Conservation (phyloP, 1,140 invertebrate species). For the Diplogasteroides magnus region DNA sequence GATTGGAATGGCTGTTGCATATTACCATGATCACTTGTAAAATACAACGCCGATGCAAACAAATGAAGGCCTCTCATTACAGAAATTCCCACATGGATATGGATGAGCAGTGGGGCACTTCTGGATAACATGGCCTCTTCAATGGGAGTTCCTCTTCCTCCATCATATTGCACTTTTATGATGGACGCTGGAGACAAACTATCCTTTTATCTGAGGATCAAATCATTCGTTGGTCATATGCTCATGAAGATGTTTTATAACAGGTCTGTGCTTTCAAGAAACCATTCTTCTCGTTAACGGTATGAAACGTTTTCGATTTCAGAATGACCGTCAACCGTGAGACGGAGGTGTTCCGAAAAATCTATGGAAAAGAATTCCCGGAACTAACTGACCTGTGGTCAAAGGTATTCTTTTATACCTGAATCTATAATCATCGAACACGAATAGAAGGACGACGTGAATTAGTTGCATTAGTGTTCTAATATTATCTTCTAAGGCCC, state of each 20-base stretch:
- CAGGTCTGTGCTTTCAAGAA: too few relatives aligned
- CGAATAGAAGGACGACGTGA: too few relatives aligned
- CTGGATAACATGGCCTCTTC: slow-evolving; percentile 9
- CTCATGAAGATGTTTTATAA: slow-evolving; percentile 5
- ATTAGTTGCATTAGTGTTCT: background rate
- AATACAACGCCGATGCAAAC: background rate
- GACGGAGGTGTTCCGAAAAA: slow-evolving; percentile 17
- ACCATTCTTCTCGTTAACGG: too few relatives aligned
- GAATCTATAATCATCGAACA: background rate
- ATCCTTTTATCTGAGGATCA: background rate
- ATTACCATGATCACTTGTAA: too few relatives aligned
- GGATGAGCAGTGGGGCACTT: slow-evolving; percentile 7
- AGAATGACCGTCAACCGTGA: slow-evolving; percentile 12
- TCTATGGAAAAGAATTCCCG: slow-evolving; percentile 18
- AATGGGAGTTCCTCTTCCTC: slow-evolving; percentile 16
- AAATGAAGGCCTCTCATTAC: too few relatives aligned
- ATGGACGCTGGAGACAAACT: slow-evolving; percentile 14
- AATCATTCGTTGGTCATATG: slow-evolving; percentile 4
- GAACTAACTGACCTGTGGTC: slow-evolving; percentile 8
- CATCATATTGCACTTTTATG: slow-evolving; percentile 9
- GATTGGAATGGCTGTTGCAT: too few relatives aligned
- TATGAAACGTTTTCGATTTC: too few relatives aligned
- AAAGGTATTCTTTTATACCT: background rate
- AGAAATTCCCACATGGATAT: slow-evolving; percentile 19
- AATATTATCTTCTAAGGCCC: slow-evolving; percentile 5